phyloP scores from a whole-genome alignment of 2,888 invertebrate genomes.

The Noctua pronuba region DNA sequence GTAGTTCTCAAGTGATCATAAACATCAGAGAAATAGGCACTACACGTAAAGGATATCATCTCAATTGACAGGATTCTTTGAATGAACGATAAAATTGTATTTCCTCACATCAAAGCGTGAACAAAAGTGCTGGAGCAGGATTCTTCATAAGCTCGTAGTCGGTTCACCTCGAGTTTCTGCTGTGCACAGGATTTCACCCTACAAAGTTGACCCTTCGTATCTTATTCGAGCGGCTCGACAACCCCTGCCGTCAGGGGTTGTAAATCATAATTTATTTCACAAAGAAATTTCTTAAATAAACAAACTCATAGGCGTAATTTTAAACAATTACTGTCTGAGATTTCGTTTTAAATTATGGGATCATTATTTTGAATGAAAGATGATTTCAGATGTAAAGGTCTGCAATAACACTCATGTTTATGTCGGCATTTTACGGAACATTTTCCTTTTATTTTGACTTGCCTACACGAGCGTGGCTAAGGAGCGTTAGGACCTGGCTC shows the following conservation, averaged over 20 bases:
- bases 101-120: constrained; percentile 68
- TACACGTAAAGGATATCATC: constrained; percentile 50
- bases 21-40: constrained; percentile 44
- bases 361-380: constrained; percentile 58
- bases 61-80: constrained; percentile 61
- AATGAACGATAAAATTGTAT: constrained; percentile 64
- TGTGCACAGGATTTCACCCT: constrained; percentile 61
- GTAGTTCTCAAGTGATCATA: constrained; percentile 40
- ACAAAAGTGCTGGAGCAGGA: constrained; percentile 67
- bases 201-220: constrained; percentile 80
- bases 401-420: constrained; percentile 21
- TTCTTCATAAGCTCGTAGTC: constrained; percentile 69
- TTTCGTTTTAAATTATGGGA: constrained; percentile 64
- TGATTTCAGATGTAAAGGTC: constrained; percentile 34
- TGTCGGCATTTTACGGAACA: constrained; percentile 20
- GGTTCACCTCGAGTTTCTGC: constrained; percentile 69
- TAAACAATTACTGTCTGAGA: constrained; percentile 68
- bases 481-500: constrained; percentile 16
- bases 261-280: constrained; percentile 82
- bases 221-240: constrained; percentile 76
- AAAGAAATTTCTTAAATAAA: constrained; percentile 63
- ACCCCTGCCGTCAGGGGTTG: constrained; percentile 72
- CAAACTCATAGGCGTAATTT: constrained; percentile 62
- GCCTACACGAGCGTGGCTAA: constrained; percentile 40
- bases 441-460: constrained; percentile 14